Evolutionary conservation across 1,140 invertebrate species (phyloP), one percentile per base, ranked within the genome.

Genomic region (Drosophila sulfurigaster): DNA sequence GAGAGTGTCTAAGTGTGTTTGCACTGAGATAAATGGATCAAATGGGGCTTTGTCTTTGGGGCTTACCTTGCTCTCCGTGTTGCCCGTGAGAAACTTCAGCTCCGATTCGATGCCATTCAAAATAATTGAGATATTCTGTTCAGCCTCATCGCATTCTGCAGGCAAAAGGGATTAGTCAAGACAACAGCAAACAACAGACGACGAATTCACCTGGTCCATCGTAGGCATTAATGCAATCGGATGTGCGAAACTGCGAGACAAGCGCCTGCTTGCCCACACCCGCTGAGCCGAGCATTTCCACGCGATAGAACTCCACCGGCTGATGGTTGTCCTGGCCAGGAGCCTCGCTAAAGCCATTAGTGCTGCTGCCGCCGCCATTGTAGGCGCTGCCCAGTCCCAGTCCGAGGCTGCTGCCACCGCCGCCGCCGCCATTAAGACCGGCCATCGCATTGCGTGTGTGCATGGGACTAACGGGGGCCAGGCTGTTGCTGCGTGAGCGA

Each of bases 181-280:
- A 35, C 6, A 11, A 32, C 32, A 38, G 35, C 35, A 32, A 8
- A 32, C 35, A 38, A 1, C 11, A 2, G 1, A 25, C 16, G 3
- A 25, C 20, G 20, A 25, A 43, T 93, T 94, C 66, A 96, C 96
- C 95, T 93, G 95, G 95, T 79, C 96, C 95, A 78, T 98, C 97
- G 86, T 98, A 98, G 15, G 97, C 97, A 90, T 98, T 98, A 87
- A 98, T 98, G 88, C 97, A 98, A 86, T 99, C 98, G 57, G 97
- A 98, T 41, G 98, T 98, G 94, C 98, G 97, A 91, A 99, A 99
- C 93, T 99, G 98, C 74, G 96, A 96, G 78, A 97, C 95, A 1
- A 99, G 94, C 11, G 97, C 96, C 1, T 98, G 97, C 93, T 98
- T 99, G 15, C 98, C 98, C 5, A 98, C 98, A 0, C 97, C 98